Evolutionary conservation across 92 coral and sea anemone species (phyloP), one percentile per base, ranked within the genome.

Genomic region (Desmophyllum pertusum): DNA sequence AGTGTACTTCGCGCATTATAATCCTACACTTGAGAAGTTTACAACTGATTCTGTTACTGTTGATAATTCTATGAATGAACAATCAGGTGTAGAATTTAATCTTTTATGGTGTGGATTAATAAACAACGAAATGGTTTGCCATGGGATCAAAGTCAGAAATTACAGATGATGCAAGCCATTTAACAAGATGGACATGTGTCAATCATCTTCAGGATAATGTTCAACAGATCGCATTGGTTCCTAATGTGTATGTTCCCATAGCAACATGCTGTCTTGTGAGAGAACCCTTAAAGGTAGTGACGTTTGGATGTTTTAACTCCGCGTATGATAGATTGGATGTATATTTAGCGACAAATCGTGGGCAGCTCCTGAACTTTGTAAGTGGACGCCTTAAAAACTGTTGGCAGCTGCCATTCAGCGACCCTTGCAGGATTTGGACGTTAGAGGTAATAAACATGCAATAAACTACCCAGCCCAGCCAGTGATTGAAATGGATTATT

Each of bases 381-480:
- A 65, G 64, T 75, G 98, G 99, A 43, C 81, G 76, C 18, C 91
- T 90, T 36, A 86, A 72, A 35, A 84, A 80, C 76, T 91, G 89
- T 81, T 90, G 94, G 69, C 92, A 91, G 41, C 72, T 97, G 48
- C 99, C 99, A 6, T 97, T 97, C 77, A 83, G 75, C 43, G 89
- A 93, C 45, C 86, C 98, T 21, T 81, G 81, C 37, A 77, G 63
- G 39, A 90, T 94, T 42, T 64, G 75, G 41, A 57, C 83, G 25
- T 37, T 87, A 46, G 93, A 94, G 98, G 98, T 94, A 94, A 66
- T 33, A 18, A 50, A 50, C 18, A 10, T n/a, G n/a, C n/a, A n/a
- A 5, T 46, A 46, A 46, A 46, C 52, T 46, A 46, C 52, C 15
- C 52, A 46, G 10, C 10, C 52, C 10, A 46, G 52, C 10, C 52